phyloP scores from a whole-genome alignment of 2,888 invertebrate species.

The Syrphus vitripennis region DNA sequence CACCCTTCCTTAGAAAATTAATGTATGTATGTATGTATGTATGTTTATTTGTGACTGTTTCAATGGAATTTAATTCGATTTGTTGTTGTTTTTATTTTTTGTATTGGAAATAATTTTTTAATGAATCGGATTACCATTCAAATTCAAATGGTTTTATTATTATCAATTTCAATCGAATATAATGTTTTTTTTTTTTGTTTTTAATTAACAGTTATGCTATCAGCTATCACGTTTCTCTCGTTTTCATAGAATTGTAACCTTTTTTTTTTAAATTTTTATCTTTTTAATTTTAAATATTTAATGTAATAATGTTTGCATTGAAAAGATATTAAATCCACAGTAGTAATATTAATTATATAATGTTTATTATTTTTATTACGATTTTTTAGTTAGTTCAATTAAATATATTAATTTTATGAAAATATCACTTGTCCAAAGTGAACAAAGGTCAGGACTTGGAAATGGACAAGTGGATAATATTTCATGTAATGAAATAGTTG shows the following conservation, averaged over 20 bases:
- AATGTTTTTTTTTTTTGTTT: too few relatives aligned
- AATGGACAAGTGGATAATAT: too few relatives aligned
- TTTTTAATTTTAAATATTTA: neutral
- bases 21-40: too few relatives aligned
- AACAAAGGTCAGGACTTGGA: too few relatives aligned
- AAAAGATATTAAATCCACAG: neutral
- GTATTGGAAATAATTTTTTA: constrained; percentile 18
- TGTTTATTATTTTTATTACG: too few relatives aligned
- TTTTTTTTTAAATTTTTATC: too few relatives aligned
- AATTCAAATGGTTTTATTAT: constrained; percentile 54
- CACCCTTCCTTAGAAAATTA: neutral
- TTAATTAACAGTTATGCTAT: constrained; percentile 52
- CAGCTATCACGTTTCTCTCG: constrained; percentile 8
- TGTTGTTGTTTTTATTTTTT: neutral
- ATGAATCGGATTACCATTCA: constrained; percentile 57
- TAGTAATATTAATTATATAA: neutral
- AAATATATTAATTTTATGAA: too few relatives aligned
- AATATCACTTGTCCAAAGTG: too few relatives aligned
- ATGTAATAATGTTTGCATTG: neutral
- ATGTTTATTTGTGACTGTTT: neutral
- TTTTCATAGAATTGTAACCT: constrained; percentile 9
- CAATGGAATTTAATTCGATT: constrained; percentile 34
- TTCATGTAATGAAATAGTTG: too few relatives aligned
- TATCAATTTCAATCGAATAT: constrained; percentile 41
- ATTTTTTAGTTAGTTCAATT: too few relatives aligned